Percentiles rank a stretch among this genome's conserved stretches.
Conservation (phyloP, 2,797 vertebrate species). For the Eulemur mongoz region DNA sequence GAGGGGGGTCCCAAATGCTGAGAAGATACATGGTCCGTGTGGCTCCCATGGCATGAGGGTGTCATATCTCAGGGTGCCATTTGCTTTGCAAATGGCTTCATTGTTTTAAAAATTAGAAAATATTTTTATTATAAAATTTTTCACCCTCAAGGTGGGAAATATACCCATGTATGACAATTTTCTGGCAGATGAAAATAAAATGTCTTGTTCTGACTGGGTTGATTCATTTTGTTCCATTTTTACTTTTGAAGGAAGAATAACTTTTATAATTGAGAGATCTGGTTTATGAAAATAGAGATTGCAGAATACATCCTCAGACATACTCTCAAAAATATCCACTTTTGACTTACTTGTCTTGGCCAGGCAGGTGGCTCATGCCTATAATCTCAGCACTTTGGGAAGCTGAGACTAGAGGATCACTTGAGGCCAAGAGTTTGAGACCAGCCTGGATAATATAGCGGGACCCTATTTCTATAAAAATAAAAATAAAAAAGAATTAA, state of each 20-base stretch:
- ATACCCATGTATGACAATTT: neutral
- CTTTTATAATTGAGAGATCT: conserved; percentile 15
- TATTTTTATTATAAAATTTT: neutral
- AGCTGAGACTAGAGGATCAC: neutral
- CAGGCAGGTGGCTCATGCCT: neutral
- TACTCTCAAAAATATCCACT: neutral
- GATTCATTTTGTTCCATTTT: neutral
- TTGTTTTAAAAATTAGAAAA: conserved; percentile 40
- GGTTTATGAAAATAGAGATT: conserved; percentile 21
- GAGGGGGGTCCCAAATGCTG: neutral
- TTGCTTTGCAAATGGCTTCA: neutral
- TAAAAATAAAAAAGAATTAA: neutral
- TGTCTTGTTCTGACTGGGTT: neutral
- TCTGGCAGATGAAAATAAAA: neutral
- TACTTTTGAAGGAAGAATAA: conserved; percentile 12
- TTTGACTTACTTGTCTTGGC: conserved; percentile 19
- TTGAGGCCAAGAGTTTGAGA: neutral
- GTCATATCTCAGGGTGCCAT: neutral
- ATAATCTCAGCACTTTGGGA: neutral
- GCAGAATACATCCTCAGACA: neutral
- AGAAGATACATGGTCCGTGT: neutral
- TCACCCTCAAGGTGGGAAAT: conserved; percentile 7
- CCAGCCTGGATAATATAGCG: neutral
- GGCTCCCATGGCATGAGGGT: neutral
- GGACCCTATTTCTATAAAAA: neutral